Evolutionary conservation across 92 coral and sea anemone species (phyloP).

Genomic region (Porites evermanni): DNA sequence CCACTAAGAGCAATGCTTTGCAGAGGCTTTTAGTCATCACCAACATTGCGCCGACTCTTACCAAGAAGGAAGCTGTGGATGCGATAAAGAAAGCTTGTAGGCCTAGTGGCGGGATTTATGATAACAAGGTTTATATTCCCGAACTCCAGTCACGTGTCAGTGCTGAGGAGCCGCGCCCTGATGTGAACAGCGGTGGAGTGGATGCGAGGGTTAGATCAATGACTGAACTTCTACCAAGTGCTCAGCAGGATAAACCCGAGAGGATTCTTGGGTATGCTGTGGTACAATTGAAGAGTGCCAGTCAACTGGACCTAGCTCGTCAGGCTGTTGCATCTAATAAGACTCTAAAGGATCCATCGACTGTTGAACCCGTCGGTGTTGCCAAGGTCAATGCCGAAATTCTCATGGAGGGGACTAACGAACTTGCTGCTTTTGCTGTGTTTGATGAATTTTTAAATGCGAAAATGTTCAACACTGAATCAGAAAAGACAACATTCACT

Average conservation of each 20-base stretch:
- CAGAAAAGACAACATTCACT: conserved; percentile 37
- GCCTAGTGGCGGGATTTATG: conserved; percentile 88
- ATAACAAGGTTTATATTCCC: conserved; percentile 70
- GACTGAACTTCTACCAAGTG: conserved; percentile 69
- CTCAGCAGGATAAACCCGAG: conserved; percentile 57
- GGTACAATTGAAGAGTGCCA: conserved; percentile 85
- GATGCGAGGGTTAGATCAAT: conserved; percentile 30
- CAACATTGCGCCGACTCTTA: conserved; percentile 79
- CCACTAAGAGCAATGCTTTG: conserved; percentile 74
- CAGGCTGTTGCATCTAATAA: conserved; percentile 80
- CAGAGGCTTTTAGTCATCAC: conserved; percentile 90
- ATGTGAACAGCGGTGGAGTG: conserved; percentile 13
- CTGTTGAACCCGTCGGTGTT: conserved; percentile 68
- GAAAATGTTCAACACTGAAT: conserved; percentile 53
- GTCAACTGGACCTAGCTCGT: conserved; percentile 87
- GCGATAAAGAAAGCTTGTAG: conserved; percentile 89
- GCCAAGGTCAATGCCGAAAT: conserved; percentile 87
- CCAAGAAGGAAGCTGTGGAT: conserved; percentile 70
- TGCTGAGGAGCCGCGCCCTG: conserved; percentile 9
- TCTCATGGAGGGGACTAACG: conserved; percentile 94
- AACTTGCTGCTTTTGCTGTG: conserved; percentile 84
- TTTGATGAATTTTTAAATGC: conserved; percentile 83
- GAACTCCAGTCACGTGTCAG: conserved; percentile 39
- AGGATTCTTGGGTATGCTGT: conserved; percentile 82
- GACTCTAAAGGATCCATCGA: conserved; percentile 55